phyloP scores from a whole-genome alignment of 2,113 vertebrate species.

The Halcyon malimbica region DNA sequence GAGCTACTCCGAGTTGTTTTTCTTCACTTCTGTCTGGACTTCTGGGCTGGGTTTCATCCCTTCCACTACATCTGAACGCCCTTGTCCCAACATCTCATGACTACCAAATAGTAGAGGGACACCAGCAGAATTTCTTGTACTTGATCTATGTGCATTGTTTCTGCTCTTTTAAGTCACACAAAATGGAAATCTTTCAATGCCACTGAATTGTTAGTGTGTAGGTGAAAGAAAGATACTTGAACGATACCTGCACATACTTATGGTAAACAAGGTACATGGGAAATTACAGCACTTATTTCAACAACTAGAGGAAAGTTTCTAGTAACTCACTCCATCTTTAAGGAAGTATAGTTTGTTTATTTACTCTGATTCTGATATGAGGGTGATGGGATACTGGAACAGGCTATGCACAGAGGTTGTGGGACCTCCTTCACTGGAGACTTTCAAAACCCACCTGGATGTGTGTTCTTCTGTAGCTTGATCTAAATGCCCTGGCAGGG shows the following conservation, averaged over 20 bases:
- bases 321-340: not conserved
- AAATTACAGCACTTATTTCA: not conserved
- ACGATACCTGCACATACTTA: not conserved
- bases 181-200: not conserved
- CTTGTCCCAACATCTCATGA: not conserved
- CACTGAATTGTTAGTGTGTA: not conserved
- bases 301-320: not conserved
- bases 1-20: not conserved
- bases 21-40: not conserved
- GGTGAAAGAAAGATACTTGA: not conserved
- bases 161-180: not conserved
- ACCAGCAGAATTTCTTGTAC: not conserved
- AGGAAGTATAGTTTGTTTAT: not conserved
- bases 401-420: too few species aligned
- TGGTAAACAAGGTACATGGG: not conserved
- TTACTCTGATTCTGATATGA: not conserved
- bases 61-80: not conserved
- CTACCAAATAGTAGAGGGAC: not conserved
- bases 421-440: too few species aligned
- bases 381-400: too few species aligned
- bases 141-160: not conserved
- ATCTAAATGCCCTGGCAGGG: too few species aligned
- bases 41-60: not conserved
- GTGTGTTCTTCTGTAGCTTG: too few species aligned
- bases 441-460: too few species aligned